Conservation (phyloP, 2,797 vertebrate genomes). For the Anguilla pacifica region DNA sequence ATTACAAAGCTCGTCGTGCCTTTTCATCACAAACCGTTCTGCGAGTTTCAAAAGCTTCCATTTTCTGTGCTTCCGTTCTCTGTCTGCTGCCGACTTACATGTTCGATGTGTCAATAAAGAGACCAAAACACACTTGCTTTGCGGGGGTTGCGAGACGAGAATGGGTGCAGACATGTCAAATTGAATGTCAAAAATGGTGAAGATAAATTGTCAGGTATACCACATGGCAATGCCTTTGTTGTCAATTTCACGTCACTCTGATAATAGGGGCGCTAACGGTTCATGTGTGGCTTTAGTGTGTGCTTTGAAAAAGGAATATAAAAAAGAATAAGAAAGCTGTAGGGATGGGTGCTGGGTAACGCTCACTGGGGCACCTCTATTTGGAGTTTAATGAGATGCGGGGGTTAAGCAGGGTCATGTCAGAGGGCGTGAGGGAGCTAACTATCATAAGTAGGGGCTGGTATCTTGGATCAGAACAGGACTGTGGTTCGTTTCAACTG, state of each 20-base stretch:
- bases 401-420: constrained; percentile 52
- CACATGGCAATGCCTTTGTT: neutral
- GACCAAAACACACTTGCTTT: neutral
- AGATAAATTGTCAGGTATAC: neutral
- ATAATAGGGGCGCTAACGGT: no score
- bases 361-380: neutral
- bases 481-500: constrained; percentile 55
- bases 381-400: neutral
- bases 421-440: constrained; percentile 59
- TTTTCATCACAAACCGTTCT: neutral
- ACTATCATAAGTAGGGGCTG: constrained; percentile 54
- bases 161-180: constrained; percentile 37
- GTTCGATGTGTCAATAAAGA: neutral
- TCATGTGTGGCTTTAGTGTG: no score
- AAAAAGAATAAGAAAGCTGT: neutral
- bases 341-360: no score
- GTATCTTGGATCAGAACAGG: constrained; percentile 61
- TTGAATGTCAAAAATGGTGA: constrained; percentile 21
- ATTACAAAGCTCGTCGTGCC: neutral
- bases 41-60: neutral
- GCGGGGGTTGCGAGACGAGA: constrained; percentile 32
- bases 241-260: neutral
- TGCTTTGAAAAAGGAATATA: neutral
- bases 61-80: neutral
- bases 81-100: neutral